A percentile compares a stretch with the other conserved stretches of the same genome.
phyloP scores from a whole-genome alignment of 2,888 invertebrate species.

The Drosophila suboccidentalis region DNA sequence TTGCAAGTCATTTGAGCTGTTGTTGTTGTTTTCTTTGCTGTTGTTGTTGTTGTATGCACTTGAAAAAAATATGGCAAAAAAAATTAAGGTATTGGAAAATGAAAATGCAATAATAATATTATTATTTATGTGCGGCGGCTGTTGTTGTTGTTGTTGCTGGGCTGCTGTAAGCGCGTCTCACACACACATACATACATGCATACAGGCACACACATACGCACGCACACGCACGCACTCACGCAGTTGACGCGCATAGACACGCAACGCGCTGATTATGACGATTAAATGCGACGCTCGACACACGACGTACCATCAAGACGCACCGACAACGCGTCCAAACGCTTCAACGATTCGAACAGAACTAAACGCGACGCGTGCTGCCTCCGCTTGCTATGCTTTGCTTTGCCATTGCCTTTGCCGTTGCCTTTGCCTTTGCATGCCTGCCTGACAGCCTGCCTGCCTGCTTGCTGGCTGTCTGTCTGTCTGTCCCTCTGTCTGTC shows the following conservation, averaged over 20 bases:
- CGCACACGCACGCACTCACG: slow-evolving; percentile 21
- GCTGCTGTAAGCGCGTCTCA: slow-evolving; percentile 38
- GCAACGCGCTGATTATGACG: slow-evolving; percentile 43
- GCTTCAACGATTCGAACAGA: slow-evolving; percentile 84
- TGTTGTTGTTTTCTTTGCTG: slow-evolving; percentile 26
- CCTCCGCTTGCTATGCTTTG: slow-evolving; percentile 33
- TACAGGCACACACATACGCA: slow-evolving; percentile 9
- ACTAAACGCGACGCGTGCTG: slow-evolving; percentile 76
- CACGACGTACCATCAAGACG: slow-evolving; percentile 39
- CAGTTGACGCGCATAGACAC: slow-evolving; percentile 19
- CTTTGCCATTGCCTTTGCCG: slow-evolving; percentile 23
- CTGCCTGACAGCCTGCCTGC: slow-evolving; percentile 23
- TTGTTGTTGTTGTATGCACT: slow-evolving; percentile 44
- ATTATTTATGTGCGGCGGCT: slow-evolving; percentile 41
- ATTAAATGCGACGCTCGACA: slow-evolving; percentile 23
- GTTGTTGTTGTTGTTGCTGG: slow-evolving; percentile 25
- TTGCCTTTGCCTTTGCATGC: slow-evolving; percentile 34
- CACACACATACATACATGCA: slow-evolving; percentile 32
- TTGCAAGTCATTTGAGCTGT: slow-evolving; percentile 41
- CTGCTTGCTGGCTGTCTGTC: slow-evolving; percentile 3
- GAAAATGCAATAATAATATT: slow-evolving; percentile 18
- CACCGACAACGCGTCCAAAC: slow-evolving; percentile 82
- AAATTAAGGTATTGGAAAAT: slow-evolving; percentile 13
- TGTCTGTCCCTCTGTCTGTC: slow-evolving; percentile 1
- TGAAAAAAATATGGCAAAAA: slow-evolving; percentile 58